Conservation (phyloP, 2,113 vertebrate species). For the Pseudopipra pipra region DNA sequence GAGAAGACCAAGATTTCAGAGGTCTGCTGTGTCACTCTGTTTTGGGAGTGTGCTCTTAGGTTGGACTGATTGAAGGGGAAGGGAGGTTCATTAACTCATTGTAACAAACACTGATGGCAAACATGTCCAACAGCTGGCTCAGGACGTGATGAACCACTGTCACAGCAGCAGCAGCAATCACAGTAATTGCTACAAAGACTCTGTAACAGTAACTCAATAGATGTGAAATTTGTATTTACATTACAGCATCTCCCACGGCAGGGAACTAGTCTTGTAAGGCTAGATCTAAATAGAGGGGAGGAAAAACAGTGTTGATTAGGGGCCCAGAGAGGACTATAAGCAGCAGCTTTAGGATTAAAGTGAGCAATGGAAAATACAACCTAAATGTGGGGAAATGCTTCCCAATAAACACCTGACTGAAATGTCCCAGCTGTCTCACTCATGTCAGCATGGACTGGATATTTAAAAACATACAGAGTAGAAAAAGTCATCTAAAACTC, state of each 20-base stretch:
- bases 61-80: accelerated
- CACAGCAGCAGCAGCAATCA: neutral
- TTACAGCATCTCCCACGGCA: neutral
- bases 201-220: neutral
- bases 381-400: neutral
- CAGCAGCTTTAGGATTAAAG: neutral
- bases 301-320: neutral
- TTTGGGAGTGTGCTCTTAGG: neutral
- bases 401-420: neutral
- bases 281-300: neutral
- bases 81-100: neutral
- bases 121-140: neutral
- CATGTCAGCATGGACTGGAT: neutral
- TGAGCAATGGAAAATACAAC: neutral
- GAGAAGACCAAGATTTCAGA: neutral
- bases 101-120: accelerated
- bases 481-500: neutral
- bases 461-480: neutral
- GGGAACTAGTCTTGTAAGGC: neutral
- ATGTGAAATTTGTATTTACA: neutral
- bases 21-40: neutral
- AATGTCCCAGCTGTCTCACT: neutral
- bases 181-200: neutral
- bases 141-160: neutral
- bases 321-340: neutral